Evolutionary conservation across 2,113 vertebrate species (phyloP), one percentile per base, ranked within the genome.

Genomic region (Gadus macrocephalus): DNA sequence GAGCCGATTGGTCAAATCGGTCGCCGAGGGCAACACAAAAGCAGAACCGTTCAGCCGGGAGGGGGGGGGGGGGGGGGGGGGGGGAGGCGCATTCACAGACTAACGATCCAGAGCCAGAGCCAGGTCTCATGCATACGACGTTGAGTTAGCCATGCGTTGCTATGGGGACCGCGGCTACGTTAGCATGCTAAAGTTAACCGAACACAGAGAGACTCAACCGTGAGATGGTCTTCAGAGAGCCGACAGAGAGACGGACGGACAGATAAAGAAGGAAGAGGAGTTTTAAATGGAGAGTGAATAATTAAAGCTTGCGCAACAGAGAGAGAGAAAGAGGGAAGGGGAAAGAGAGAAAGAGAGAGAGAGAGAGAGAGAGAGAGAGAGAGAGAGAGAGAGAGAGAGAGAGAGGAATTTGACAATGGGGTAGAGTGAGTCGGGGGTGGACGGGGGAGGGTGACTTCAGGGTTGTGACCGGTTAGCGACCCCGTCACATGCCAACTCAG

Each of bases 401-500:
- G 16, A n/a, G 20, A 49, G 22, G 53, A 55, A 16, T 11, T 16
- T 31, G 28, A 31, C 28, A 31, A 31, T 31, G 2, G 31, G 53
- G 12, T 11, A 55, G 53, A 55, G 31, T 6, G 16, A 6, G 53
- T 55, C n/a, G 38, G 38, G 55, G 38, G 14, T 17, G 74, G 38
- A 19, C 65, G 17, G 31, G 49, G 75, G 77, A 81, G 67, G 91
- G 92, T 94, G 94, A 96, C 95, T 93, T 94, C 92, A 93, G 94
- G 95, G 94, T 95, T 95, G 88, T 92, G 95, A 97, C 95, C 95
- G 94, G 92, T 89, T 86, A 89, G 91, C 93, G 94, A 98, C 96
- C 95, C 93, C 93, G 76, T 91, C 91, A 92, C 93, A 95, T 95
- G 95, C 95, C 94, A 93, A 92, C 93, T 93, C 92, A 55, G 87